phyloP scores from a whole-genome alignment of 2,113 vertebrate genomes.

The Phylloscopus whistleri region DNA sequence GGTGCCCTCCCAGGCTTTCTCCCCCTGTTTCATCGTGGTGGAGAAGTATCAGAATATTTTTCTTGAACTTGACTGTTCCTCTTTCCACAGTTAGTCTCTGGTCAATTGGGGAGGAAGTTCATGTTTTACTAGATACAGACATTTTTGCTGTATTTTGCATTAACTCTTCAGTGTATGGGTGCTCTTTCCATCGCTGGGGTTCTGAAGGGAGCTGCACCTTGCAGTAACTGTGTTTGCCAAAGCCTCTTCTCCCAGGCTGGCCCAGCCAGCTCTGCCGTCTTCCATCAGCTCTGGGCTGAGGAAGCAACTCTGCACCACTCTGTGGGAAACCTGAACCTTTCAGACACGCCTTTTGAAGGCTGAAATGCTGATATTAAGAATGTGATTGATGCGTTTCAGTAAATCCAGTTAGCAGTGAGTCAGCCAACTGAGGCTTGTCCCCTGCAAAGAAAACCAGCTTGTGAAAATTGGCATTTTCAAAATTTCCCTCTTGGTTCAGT shows the following conservation, averaged over 20 bases:
- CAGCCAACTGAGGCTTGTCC: background rate
- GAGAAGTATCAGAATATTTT: background rate
- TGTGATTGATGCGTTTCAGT: background rate
- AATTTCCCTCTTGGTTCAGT: background rate
- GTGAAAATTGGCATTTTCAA: background rate
- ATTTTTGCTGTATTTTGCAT: background rate
- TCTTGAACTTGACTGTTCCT: background rate
- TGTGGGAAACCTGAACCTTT: background rate
- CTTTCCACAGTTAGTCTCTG: background rate
- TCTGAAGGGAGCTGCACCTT: background rate
- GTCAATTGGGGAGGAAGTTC: background rate
- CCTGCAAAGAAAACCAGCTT: background rate
- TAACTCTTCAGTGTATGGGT: background rate
- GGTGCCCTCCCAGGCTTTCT: rapidly evolving
- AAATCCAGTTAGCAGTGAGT: background rate
- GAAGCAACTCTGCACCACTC: background rate
- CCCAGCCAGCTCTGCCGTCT: background rate
- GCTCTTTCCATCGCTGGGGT: background rate
- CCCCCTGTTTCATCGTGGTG: background rate
- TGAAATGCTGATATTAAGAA: background rate
- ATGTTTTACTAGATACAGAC: rapidly evolving
- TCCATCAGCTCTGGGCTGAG: background rate
- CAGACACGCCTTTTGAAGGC: background rate
- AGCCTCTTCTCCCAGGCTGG: background rate
- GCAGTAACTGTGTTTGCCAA: background rate